These are phyloP conservation scores for Carassius auratus DNA, from an alignment of 2,113 vertebrate genomes.

Conservation along the genomic window DNA sequence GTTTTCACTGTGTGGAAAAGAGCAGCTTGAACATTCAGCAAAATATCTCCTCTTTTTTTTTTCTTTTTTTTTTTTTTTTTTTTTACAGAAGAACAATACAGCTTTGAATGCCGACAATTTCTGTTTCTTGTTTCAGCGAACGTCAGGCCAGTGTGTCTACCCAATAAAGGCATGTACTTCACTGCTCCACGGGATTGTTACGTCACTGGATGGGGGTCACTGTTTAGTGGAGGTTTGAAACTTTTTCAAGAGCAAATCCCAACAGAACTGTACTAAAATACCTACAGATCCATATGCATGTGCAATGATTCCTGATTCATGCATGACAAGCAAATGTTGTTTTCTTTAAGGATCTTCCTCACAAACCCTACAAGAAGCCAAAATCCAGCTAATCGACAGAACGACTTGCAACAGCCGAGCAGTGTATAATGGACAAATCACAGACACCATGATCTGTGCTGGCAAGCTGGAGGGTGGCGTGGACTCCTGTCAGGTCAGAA, in stretches of 20 bases:
- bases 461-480: constrained; percentile 78
- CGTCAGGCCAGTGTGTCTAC: constrained; percentile 74
- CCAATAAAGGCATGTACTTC: constrained; percentile 62
- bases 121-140: constrained; percentile 45
- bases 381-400: constrained; percentile 77
- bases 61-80: no score
- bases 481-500: constrained; percentile 89
- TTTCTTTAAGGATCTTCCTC: constrained; percentile 74
- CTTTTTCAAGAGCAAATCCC: not conserved
- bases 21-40: not conserved
- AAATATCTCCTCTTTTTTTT: not conserved
- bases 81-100: not conserved
- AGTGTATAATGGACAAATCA: constrained; percentile 75
- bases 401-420: constrained; percentile 70
- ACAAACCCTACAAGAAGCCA: constrained; percentile 73
- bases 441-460: constrained; percentile 88
- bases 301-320: not conserved
- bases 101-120: not conserved
- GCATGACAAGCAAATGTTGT: not conserved
- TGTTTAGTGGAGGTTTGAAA: constrained; percentile 35
- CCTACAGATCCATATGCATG: not conserved
- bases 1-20: not conserved
- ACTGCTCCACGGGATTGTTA: constrained; percentile 55
- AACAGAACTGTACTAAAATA: not conserved
- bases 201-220: constrained; percentile 73